Evolutionary conservation across 2,113 vertebrate genomes (phyloP), one percentile per base, ranked within the genome.

Genomic region (Pachycephala philippinensis): DNA sequence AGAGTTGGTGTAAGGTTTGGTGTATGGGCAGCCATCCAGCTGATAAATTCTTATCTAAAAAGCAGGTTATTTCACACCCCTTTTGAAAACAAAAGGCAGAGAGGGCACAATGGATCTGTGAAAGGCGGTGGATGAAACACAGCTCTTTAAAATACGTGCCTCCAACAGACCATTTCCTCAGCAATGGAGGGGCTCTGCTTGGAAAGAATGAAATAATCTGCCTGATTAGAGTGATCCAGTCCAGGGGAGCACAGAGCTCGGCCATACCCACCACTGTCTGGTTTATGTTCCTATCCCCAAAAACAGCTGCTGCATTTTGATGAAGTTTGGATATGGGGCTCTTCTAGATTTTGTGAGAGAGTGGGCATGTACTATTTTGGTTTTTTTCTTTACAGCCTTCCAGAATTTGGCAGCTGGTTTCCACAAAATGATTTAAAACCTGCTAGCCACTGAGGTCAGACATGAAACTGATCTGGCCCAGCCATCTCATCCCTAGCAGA

Each of bases 1-100:
- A 92, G 57, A 69, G 19, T 1, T 8, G 90, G 91, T 27, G 13
- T 28, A 80, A 61, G 64, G 65, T 75, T 19, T 56, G 39, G 57
- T 68, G 35, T 27, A 66, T 12, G 40, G 84, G 85, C 75, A 91
- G 33, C 57, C 26, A 70, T 68, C 74, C 78, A 96, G 39, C 44
- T 74, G 52, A 28, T 95, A 88, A 75, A 81, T 57, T 66, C 77
- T 90, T 90, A 96, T 89, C 92, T 90, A 64, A 87, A 86, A 31
- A 77, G 53, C 60, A 87, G 23, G 50, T 92, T 92, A 54, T 80
- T 93, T 93, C 74, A 91, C 53, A 85, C 20, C 19, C 44, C 21
- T 92, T 96, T 78, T 65, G 44, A 94, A 96, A 96, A 84, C 80
- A 93, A 78, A 96, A 85, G 45, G 44, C 68, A 83, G n/a, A 83